Base-by-base conservation (phyloP, 2,888 invertebrate genomes). In the Pyrrhia umbra region DNA sequence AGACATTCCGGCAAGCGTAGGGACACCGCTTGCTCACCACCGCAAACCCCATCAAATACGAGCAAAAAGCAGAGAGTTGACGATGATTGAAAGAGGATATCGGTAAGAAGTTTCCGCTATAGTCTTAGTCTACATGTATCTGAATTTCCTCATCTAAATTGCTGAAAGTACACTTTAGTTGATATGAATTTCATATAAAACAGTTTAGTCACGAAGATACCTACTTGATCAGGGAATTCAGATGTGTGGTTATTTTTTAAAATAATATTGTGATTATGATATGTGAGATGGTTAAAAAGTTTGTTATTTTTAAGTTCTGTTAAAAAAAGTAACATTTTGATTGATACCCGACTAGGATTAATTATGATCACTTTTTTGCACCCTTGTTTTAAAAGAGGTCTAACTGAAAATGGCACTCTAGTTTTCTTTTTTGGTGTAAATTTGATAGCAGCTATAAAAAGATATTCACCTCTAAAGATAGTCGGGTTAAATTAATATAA, bases 21-120 rank as follows among this genome's bases (percentile, higher is more conserved):
- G 0, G 94, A 95, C 1, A 94, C 94, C 0, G 87, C 85, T 0
- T 83, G 85, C 25, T 94, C 95, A 0, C 94, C 94, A 0, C 94
- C 94, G 0, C 93, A 90, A 51, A 94, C 94, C 0, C 93, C 94
- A 0, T 93, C 93, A 0, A 94, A 92, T 70, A 92, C 92, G 0
- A 94, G 93, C 69, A 95, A 95, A 79, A 95, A 95, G 60, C 95
- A 94, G 69, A 80, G 94, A 25, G 85, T 93, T 13, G 92, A 92
- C 75, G 93, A 92, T 66, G 92, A 92, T 66, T 90, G 76, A 83
- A 6, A 57, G 39, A 50, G 47, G 8, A 15, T 23, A 47, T 18
- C 25, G 69, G 75, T 69, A 65, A 62, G 68, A 55, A 51, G 9
- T 6, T 47, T 69, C 10, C 0, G 9, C 50, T n/a, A 45, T 63